Evolutionary conservation across 2,113 vertebrate species (phyloP).

Genomic region (Strix aluco): DNA sequence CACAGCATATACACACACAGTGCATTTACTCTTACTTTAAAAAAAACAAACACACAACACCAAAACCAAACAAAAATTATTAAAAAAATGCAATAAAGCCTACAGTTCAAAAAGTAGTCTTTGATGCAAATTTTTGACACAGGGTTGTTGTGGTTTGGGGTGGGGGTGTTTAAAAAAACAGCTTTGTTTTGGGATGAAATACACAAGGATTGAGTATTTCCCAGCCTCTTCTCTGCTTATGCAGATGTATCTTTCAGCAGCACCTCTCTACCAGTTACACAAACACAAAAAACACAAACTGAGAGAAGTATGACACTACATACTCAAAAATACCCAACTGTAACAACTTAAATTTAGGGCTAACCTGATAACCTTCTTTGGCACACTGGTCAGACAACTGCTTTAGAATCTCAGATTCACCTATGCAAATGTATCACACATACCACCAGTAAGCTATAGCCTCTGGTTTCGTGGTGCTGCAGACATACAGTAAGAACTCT

Average conservation of each 20-base stretch:
- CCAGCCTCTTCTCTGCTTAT: neutral
- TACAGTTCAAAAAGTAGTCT: neutral
- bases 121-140: neutral
- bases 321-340: neutral
- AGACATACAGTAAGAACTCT: neutral
- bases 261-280: neutral
- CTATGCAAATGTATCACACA: neutral
- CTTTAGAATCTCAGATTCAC: neutral
- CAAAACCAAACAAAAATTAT: neutral
- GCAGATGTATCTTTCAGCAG: neutral
- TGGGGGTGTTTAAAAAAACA: neutral
- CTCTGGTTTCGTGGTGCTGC: neutral
- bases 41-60: no score
- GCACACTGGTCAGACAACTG: neutral
- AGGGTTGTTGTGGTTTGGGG: neutral
- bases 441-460: neutral
- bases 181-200: neutral
- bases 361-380: neutral
- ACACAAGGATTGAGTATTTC: neutral
- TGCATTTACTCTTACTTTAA: neutral
- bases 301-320: neutral
- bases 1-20: neutral
- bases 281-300: neutral
- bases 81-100: neutral
- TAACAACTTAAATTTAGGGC: neutral